Evolutionary conservation across 2,797 vertebrate genomes (phyloP), one percentile per base, ranked within the genome.

Genomic region (Eulemur mongoz): DNA sequence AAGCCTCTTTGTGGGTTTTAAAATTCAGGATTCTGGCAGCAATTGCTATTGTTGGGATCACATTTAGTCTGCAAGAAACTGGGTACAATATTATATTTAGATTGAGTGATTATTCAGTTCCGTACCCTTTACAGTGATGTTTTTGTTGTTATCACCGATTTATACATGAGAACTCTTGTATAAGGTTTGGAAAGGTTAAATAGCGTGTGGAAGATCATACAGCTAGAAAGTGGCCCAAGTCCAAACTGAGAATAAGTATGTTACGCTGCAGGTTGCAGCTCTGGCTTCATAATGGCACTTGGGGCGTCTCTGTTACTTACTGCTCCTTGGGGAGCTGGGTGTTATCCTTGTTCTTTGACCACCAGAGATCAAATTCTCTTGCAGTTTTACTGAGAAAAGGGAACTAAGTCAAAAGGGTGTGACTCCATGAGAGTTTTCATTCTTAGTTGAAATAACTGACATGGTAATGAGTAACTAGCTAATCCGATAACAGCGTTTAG

Each of bases 381-480:
- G 22, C 9, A 57, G 48, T 61, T 69, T 91, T 76, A 59, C 73
- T 86, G 45, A 96, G 86, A 87, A 93, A 93, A 80, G 70, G 75
- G 89, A 95, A 93, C 82, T 83, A 65, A 89, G 30, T 54, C 27
- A 61, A 25, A 43, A 84, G 81, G 11, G 14, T 67, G 23, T 88
- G 40, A 54, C 63, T 79, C 30, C 11, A 7, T 95, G 86, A 50
- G 32, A 45, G 13, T 76, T 95, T 78, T n/a, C 32, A 35, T 86
- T 84, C 83, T 91, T 81, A 45, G 69, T 87, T 20, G 35, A 89
- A 67, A 89, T 52, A 82, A 88, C 73, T 78, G 90, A 52, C 45
- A 4, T 57, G 54, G 82, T 95, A 95, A 87, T 86, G 38, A 88
- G 80, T 92, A 96, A 93, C 94, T 67, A 70, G 75, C 59, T 67